A percentile compares a stretch with the other conserved stretches of the same genome.
phyloP scores from a whole-genome alignment of 2,113 vertebrate genomes.

The Hemiprocne comata region DNA sequence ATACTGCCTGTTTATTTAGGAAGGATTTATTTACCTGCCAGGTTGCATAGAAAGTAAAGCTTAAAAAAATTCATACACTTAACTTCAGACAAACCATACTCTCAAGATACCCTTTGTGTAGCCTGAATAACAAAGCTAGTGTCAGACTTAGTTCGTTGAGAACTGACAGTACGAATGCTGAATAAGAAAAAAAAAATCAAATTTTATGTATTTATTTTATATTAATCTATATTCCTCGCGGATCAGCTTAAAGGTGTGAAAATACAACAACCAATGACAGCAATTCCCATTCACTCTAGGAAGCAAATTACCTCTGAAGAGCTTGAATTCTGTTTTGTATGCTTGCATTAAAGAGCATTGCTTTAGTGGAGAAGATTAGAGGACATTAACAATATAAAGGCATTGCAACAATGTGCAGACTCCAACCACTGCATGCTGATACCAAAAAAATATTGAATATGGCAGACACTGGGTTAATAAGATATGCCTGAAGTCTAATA shows the following conservation, averaged over 20 bases:
- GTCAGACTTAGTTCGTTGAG: neutral
- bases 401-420: neutral
- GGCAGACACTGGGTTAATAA: neutral
- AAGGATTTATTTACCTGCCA: neutral
- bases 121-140: neutral
- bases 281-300: neutral
- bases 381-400: neutral
- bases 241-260: neutral
- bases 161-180: neutral
- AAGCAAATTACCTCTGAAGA: neutral
- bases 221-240: neutral
- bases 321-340: neutral
- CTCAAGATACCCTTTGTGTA: neutral
- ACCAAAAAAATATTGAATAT: neutral
- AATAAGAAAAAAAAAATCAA: neutral
- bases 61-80: neutral
- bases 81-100: neutral
- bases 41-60: neutral
- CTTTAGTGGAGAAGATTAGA: neutral
- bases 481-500: neutral
- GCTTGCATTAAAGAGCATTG: neutral
- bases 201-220: neutral
- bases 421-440: fast-evolving
- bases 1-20: neutral
- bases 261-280: neutral